phyloP scores from a whole-genome alignment of 2,797 vertebrate genomes.

The Melanotaenia pygmaea region DNA sequence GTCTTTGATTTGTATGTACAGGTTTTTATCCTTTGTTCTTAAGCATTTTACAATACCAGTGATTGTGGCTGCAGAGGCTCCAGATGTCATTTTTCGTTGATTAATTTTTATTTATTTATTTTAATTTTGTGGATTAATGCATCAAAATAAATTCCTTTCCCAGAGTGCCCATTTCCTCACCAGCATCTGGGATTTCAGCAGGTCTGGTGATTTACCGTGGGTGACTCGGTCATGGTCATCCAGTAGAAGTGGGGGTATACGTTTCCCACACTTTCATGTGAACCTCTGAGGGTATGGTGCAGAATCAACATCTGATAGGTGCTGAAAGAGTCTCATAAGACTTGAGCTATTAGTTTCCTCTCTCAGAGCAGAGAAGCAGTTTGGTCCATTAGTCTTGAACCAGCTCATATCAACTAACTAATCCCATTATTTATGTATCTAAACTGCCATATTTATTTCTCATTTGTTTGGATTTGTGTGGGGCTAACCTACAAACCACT shows the following conservation, averaged over 20 bases:
- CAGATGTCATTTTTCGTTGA: constrained; percentile 62
- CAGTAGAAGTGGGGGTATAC: constrained; percentile 56
- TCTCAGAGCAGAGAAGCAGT: constrained; percentile 22
- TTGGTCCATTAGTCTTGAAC: constrained; percentile 7
- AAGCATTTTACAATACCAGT: constrained; percentile 32
- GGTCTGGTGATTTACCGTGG: constrained; percentile 75
- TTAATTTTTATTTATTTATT: constrained; percentile 34
- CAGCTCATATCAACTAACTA: constrained; percentile 13
- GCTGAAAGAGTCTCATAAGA: constrained; percentile 59
- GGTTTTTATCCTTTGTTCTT: constrained; percentile 22
- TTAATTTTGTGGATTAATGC: constrained; percentile 60
- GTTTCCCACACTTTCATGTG: constrained; percentile 72
- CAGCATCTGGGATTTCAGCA: constrained; percentile 75
- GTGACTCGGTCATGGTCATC: constrained; percentile 71
- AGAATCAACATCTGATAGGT: constrained; percentile 56
- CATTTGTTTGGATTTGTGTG: not conserved
- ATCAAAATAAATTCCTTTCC: constrained; percentile 79
- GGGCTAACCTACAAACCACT: constrained; percentile 10
- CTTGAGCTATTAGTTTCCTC: constrained; percentile 38
- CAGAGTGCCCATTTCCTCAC: constrained; percentile 76
- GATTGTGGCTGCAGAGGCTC: constrained; percentile 45
- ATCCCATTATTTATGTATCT: constrained; percentile 4
- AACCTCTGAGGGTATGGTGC: constrained; percentile 50
- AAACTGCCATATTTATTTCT: constrained; percentile 7
- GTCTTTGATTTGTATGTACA: not conserved